These are phyloP conservation scores for Exaiptasia diaphana DNA, from an alignment of 64 coral and sea anemone species.

Conservation along the genomic window DNA sequence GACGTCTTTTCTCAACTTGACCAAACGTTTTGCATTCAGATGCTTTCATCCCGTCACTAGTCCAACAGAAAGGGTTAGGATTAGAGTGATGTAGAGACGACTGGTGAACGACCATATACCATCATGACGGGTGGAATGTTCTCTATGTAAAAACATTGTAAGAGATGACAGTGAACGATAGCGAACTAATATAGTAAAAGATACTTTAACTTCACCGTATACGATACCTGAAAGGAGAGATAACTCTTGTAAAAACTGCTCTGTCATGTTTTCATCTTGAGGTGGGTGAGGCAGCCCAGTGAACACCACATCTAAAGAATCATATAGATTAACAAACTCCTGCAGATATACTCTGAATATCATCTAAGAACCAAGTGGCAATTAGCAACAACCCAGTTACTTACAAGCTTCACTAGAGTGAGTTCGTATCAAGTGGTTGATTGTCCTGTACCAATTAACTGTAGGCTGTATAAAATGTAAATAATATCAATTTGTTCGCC, in stretches of 20 bases:
- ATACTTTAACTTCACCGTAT: too few relatives aligned
- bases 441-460: constrained; percentile 76
- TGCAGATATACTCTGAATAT: neutral
- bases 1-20: too few relatives aligned
- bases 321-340: neutral
- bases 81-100: constrained; percentile 65
- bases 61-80: too few relatives aligned
- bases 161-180: neutral
- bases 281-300: constrained; percentile 88
- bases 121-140: constrained; percentile 83
- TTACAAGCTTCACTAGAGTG: constrained; percentile 84
- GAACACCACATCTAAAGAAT: constrained; percentile 74
- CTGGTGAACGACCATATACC: constrained; percentile 70
- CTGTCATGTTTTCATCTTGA: constrained; percentile 58
- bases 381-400: neutral
- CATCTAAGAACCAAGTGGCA: neutral
- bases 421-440: constrained; percentile 73
- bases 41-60: too few relatives aligned
- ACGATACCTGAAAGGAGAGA: constrained; percentile 68
- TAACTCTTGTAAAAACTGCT: constrained; percentile 80
- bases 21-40: too few relatives aligned
- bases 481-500: too few relatives aligned
- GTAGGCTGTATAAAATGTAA: constrained; percentile 33
- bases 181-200: too few relatives aligned
- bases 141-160: constrained; percentile 27